Evolutionary conservation across 2,113 vertebrate species (phyloP).

Genomic region (Nothobranchius furzeri): DNA sequence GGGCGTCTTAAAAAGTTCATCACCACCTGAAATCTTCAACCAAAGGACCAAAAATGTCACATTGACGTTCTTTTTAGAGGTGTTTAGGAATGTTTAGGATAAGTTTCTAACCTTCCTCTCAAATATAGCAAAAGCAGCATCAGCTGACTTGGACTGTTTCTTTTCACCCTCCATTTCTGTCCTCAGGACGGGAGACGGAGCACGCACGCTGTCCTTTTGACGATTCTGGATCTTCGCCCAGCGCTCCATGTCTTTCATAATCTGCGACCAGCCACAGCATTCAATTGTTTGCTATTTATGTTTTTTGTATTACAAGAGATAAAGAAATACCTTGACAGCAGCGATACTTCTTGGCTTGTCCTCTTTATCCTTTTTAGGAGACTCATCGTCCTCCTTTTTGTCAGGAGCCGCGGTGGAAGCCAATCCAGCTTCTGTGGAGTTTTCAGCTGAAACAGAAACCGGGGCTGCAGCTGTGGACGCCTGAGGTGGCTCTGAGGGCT

Average conservation of each 20-base stretch:
- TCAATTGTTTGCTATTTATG: not conserved
- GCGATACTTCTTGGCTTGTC: conserved; percentile 81
- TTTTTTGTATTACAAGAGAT: not conserved
- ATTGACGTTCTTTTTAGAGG: not conserved
- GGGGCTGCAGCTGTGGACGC: not conserved
- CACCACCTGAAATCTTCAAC: conserved; percentile 73
- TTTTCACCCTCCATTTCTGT: conserved; percentile 66
- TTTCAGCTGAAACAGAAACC: not conserved
- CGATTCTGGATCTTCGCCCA: conserved; percentile 86
- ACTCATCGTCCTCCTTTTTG: conserved; percentile 73
- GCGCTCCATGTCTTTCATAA: conserved; percentile 87
- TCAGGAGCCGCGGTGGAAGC: conserved; percentile 35
- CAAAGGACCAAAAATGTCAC: not conserved
- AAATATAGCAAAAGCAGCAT: conserved; percentile 82
- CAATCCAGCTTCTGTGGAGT: conserved; percentile 14
- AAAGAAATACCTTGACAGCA: conserved; percentile 78
- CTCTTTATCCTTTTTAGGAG: conserved; percentile 72
- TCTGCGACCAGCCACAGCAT: conserved; percentile 61
- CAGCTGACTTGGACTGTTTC: conserved; percentile 80
- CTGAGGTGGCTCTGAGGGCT: conserved; percentile 11
- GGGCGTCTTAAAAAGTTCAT: conserved; percentile 96
- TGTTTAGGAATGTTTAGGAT: too few relatives aligned
- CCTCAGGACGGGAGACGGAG: conserved; percentile 73
- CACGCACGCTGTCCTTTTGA: conserved; percentile 79
- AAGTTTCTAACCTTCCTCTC: conserved; percentile 79